Evolutionary conservation across 2,797 vertebrate genomes (phyloP), one percentile per base, ranked within the genome.

Genomic region (Hippocampus kuda): DNA sequence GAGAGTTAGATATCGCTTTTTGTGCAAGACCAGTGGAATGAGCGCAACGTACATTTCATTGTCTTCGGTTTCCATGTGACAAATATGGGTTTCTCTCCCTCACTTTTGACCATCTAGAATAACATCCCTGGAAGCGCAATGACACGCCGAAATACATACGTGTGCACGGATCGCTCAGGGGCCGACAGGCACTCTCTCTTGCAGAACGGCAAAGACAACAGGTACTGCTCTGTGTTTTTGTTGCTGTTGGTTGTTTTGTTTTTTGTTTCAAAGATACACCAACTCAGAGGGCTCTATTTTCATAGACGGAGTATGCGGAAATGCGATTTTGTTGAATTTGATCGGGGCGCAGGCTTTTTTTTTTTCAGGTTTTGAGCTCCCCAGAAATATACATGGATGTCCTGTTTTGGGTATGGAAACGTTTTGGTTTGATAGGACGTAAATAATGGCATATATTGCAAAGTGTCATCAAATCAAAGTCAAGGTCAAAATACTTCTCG

Each of bases 181-280:
- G 73, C 92, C 0, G 95, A 97, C 73, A 89, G 94, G 68, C 94
- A 94, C 4, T 93, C 93, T 6, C 87, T 96, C 41, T 88, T 96
- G 83, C 93, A 93, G 79, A 97, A 97, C 0, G 93, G 94, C 83
- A 96, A 97, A 82, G 95, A 97, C 82, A 96, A 94, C 92, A 96
- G 95, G 95, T 96, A 85, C 5, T 16, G 6, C 41, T 64, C 12
- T 44, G 41, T 64, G 10, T 63, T 27, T 24, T 42, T 41, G 9
- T 61, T 63, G 5, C 2, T 64, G 5, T 24, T 64, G 13, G n/a
- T 46, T 15, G 26, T 27, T 7, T 7, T 57, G 2, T 16, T 13
- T 13, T 57, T 27, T 57, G 15, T 27, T 59, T 30, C 56, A 59
- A 38, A 6, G 24, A 59, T 59, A 18, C 56, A 27, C 13, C 7